Percentiles rank a stretch among this genome's conserved stretches.
Evolutionary conservation across 35 echinoderm and acorn worm species (phyloP).

Genomic region (Chiridota heheva): DNA sequence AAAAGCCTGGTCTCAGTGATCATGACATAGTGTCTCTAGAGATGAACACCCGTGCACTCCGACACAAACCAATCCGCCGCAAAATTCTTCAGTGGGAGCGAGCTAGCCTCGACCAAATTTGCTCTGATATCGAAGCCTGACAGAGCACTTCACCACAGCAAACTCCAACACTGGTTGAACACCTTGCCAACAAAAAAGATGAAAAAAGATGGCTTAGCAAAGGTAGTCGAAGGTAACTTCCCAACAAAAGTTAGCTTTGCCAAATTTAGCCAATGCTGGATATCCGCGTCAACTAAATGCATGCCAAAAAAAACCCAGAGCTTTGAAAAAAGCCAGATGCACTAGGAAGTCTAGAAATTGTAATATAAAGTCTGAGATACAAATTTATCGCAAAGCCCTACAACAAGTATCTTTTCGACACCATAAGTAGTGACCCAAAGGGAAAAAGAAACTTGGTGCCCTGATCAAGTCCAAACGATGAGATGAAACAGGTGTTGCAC

Average conservation of each 20-base stretch:
- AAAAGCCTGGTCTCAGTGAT: background rate
- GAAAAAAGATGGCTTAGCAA: background rate
- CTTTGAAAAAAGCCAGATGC: background rate
- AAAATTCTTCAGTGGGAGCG: background rate
- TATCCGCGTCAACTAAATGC: too few species aligned
- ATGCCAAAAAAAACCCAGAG: too few species aligned
- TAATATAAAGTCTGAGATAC: background rate
- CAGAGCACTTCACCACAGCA: background rate
- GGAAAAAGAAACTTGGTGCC: background rate
- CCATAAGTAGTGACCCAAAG: background rate
- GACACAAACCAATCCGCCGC: background rate
- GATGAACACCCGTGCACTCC: background rate
- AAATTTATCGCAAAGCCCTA: background rate
- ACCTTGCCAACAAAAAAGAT: background rate
- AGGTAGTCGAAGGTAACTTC: background rate
- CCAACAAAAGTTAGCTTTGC: background rate
- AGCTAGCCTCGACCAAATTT: background rate
- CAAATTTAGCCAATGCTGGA: too few species aligned
- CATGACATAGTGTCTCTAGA: background rate
- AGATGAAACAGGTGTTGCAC: slow-evolving; percentile 10
- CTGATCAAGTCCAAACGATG: slow-evolving; percentile 20
- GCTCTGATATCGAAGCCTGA: background rate
- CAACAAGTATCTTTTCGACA: slow-evolving; percentile 9
- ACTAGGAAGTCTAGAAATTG: background rate
- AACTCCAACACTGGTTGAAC: background rate